Evolutionary conservation across 2,888 invertebrate genomes (phyloP).

Genomic region (Sepioteuthis lessoniana): DNA sequence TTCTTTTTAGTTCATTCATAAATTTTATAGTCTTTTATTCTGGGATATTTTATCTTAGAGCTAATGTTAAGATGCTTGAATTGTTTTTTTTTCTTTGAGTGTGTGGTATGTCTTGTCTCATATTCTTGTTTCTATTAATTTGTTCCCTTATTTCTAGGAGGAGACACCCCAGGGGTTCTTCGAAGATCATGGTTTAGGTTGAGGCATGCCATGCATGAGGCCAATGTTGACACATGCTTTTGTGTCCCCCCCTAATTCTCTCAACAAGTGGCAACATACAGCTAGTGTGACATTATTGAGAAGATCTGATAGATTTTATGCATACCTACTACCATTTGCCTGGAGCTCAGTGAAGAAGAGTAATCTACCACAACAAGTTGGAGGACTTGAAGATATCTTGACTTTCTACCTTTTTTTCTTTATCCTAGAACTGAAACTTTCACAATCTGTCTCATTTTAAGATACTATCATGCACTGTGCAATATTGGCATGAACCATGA

Average conservation of each 20-base stretch:
- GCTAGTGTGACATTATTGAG: conserved; percentile 44
- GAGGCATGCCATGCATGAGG: conserved; percentile 72
- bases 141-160: conserved; percentile 81
- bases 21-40: too few relatives aligned
- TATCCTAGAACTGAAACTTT: conserved; percentile 38
- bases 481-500: conserved; percentile 48
- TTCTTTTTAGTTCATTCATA: too few relatives aligned
- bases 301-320: conserved; percentile 47
- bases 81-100: background rate
- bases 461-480: conserved; percentile 44
- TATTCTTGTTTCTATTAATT: conserved; percentile 39
- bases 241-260: conserved; percentile 24
- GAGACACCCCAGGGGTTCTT: conserved; percentile 99
- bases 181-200: conserved; percentile 98
- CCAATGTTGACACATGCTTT: conserved; percentile 45
- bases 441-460: conserved; percentile 37
- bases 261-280: conserved; percentile 38
- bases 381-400: conserved; percentile 39
- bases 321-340: conserved; percentile 44
- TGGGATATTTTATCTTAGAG: background rate
- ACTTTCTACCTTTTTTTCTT: conserved; percentile 1
- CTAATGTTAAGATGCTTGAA: conserved; percentile 41
- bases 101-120: conserved; percentile 16
- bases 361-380: conserved; percentile 35
- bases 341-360: conserved; percentile 37